These are phyloP conservation scores for Bedellia somnulentella DNA, from an alignment of 2,888 invertebrate species.

Conservation along the genomic window DNA sequence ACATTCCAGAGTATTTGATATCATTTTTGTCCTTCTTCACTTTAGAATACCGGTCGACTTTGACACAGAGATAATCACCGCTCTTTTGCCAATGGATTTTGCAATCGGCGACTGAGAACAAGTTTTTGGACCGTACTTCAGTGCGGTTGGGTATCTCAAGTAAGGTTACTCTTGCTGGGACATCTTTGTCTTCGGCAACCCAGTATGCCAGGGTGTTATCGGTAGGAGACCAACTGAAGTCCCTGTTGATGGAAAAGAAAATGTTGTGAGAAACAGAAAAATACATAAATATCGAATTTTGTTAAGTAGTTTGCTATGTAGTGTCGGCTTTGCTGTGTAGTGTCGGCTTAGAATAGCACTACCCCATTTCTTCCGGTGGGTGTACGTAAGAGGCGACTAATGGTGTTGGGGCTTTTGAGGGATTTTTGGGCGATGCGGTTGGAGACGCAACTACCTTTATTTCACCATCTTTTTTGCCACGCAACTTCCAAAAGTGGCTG, in stretches of 20 bases:
- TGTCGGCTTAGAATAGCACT: too few relatives aligned
- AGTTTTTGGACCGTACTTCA: slow-evolving; percentile 89
- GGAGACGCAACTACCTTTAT: too few relatives aligned
- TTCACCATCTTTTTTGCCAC: too few relatives aligned
- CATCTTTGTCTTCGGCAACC: slow-evolving; percentile 97
- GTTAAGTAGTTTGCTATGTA: too few relatives aligned
- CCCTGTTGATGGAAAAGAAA: slow-evolving; percentile 49
- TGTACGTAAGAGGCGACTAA: too few relatives aligned
- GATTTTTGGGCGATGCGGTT: too few relatives aligned
- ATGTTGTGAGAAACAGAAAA: too few relatives aligned
- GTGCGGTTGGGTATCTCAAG: slow-evolving; percentile 89
- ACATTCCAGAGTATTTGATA: slow-evolving; percentile 94
- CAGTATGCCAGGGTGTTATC: slow-evolving; percentile 96
- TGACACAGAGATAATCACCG: slow-evolving; percentile 96
- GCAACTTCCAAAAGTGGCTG: too few relatives aligned
- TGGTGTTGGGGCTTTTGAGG: too few relatives aligned
- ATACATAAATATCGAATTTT: too few relatives aligned
- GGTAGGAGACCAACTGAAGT: slow-evolving; percentile 98
- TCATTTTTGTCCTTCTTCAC: slow-evolving; percentile 93
- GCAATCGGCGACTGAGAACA: slow-evolving; percentile 97
- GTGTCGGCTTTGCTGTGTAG: too few relatives aligned
- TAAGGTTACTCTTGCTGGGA: slow-evolving; percentile 92
- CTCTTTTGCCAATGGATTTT: slow-evolving; percentile 99
- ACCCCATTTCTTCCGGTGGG: too few relatives aligned
- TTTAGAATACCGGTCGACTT: slow-evolving; percentile 79